A percentile compares a stretch with the other conserved stretches of the same genome.
phyloP scores from a whole-genome alignment of 2,888 invertebrate species.

The Tetramorium bicarinatum region DNA sequence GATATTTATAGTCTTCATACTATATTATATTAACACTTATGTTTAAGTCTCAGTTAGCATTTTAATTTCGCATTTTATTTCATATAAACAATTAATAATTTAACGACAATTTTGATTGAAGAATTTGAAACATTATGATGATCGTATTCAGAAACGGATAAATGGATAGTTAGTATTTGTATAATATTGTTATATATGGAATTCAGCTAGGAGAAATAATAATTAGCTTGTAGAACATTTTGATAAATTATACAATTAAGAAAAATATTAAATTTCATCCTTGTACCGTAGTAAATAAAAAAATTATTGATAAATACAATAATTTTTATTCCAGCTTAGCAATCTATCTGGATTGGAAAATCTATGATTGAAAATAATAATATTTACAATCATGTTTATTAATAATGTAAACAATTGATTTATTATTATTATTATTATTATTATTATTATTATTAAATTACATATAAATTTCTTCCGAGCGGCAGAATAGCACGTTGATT shows the following conservation, averaged over 20 bases:
- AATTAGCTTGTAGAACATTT: neutral
- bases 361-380: neutral
- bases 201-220: neutral
- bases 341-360: neutral
- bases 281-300: no score
- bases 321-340: neutral
- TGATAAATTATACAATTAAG: neutral
- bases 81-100: neutral
- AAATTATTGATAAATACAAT: no score
- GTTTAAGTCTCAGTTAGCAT: neutral
- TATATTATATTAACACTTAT: neutral
- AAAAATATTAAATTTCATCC: neutral
- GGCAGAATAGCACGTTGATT: slow-evolving; percentile 36
- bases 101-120: neutral
- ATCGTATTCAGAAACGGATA: neutral
- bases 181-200: neutral
- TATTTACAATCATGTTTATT: neutral
- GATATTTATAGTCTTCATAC: no score
- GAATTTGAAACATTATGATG: slow-evolving; percentile 17
- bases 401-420: neutral
- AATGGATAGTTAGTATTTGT: neutral
- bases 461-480: neutral
- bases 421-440: neutral
- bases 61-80: neutral
- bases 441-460: neutral